A percentile compares a stretch with the other conserved stretches of the same genome.
phyloP scores from a whole-genome alignment of 2,888 invertebrate genomes.

The Sminthurides aquaticus region DNA sequence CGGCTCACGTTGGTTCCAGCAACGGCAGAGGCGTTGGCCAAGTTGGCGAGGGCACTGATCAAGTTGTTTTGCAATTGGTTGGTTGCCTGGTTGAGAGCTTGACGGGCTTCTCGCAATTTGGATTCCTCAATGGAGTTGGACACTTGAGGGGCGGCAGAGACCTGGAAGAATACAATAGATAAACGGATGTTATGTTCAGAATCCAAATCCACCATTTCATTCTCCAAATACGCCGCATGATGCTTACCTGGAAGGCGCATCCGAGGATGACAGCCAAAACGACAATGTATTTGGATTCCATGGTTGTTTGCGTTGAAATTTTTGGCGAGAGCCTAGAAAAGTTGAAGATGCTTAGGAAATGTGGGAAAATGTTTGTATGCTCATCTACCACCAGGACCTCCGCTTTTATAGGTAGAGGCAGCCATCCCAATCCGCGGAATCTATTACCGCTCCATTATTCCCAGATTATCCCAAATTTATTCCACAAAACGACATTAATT shows the following conservation, averaged over 20 bases:
- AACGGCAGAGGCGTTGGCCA: slow-evolving; percentile 38
- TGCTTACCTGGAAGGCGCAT: slow-evolving; percentile 38
- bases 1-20: slow-evolving; percentile 40
- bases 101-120: slow-evolving; percentile 34
- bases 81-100: slow-evolving; percentile 38
- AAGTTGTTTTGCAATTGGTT: slow-evolving; percentile 36
- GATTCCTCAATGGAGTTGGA: slow-evolving; percentile 22
- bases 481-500: no score
- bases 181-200: no score
- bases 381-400: no score
- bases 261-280: slow-evolving; percentile 32
- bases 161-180: slow-evolving; percentile 17
- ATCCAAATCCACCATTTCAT: no score
- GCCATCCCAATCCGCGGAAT: no score
- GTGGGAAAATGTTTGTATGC: no score
- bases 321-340: not conserved
- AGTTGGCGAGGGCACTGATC: slow-evolving; percentile 29
- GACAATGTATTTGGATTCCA: slow-evolving; percentile 34
- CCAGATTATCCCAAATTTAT: no score
- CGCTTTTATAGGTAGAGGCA: no score
- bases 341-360: no score
- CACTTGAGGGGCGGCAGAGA: slow-evolving; percentile 12
- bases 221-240: no score
- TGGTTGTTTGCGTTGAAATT: slow-evolving; percentile 13
- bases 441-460: no score